These are phyloP conservation scores for Cordylochernes scorpioides DNA, from an alignment of 2,888 invertebrate species.

Conservation along the genomic window DNA sequence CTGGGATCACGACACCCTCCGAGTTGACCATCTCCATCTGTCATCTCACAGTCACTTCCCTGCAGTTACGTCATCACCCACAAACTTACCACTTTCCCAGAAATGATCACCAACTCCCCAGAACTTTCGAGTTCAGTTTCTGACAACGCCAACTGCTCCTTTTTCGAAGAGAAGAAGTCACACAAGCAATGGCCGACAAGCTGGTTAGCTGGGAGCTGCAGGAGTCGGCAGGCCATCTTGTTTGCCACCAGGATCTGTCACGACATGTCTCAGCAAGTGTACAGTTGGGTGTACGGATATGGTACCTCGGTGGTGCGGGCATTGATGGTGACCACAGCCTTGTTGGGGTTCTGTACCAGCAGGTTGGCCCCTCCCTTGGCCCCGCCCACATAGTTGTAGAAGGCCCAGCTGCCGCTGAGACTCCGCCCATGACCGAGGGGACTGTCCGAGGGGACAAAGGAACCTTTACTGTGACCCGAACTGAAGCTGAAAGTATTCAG, in stretches of 20 bases:
- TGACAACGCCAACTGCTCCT: slow-evolving; percentile 18
- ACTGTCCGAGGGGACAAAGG: too few species aligned
- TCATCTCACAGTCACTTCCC: slow-evolving; percentile 15
- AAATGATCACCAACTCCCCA: slow-evolving; percentile 33
- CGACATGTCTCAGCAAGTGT: too few species aligned
- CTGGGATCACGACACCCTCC: slow-evolving; percentile 30
- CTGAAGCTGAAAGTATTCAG: too few species aligned
- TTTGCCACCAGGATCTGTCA: slow-evolving; percentile 40
- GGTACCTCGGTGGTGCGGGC: slow-evolving; percentile 33
- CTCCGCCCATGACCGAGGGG: slow-evolving; percentile 10
- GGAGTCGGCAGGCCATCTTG: slow-evolving; percentile 31
- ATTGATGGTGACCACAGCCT: slow-evolving; percentile 38
- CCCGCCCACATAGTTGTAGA: slow-evolving; percentile 27
- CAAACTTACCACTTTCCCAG: slow-evolving; percentile 31
- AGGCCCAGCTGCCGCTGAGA: slow-evolving; percentile 20
- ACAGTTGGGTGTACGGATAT: too few species aligned
- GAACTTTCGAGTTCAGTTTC: slow-evolving; percentile 22
- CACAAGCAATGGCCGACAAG: slow-evolving; percentile 26
- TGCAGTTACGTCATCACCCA: slow-evolving; percentile 1
- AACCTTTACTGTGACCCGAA: too few species aligned
- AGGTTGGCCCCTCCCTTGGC: too few species aligned
- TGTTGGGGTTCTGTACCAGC: slow-evolving; percentile 33
- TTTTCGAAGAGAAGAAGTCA: slow-evolving; percentile 19
- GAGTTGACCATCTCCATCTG: slow-evolving; percentile 35
- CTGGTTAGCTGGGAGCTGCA: slow-evolving; percentile 22